Evolutionary conservation across 2,888 invertebrate genomes (phyloP).

Genomic region (Meghimatium bilineatum): DNA sequence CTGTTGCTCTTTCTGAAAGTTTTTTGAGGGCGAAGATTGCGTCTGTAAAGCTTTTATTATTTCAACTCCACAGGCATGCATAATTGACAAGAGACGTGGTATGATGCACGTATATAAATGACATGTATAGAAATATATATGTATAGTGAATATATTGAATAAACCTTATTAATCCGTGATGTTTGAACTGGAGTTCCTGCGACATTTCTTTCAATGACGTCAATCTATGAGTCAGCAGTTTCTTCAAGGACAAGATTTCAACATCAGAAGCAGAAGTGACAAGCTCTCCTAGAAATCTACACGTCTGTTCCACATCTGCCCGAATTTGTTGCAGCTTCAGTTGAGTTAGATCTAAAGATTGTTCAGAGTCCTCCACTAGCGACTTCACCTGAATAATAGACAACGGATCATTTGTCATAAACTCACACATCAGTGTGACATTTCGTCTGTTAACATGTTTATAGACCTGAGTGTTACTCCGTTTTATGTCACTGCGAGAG

Average conservation of each 20-base stretch:
- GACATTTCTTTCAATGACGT: conserved; percentile 34
- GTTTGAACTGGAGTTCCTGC: conserved; percentile 1
- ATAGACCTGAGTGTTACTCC: no score
- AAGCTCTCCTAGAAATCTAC: conserved; percentile 49
- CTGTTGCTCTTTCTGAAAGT: no score
- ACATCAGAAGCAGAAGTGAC: conserved; percentile 46
- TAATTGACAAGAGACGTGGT: no score
- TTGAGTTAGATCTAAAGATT: conserved; percentile 35
- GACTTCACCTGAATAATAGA: conserved; percentile 26
- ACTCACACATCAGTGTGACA: no score
- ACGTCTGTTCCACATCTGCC: conserved; percentile 51
- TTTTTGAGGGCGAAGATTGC: no score
- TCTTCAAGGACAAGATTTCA: conserved; percentile 51
- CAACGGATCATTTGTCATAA: no score
- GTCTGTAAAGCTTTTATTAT: no score
- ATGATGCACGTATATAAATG: no score
- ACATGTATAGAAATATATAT: no score
- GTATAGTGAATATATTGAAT: neutral
- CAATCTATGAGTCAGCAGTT: conserved; percentile 45
- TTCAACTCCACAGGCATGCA: no score
- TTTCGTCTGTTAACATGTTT: no score
- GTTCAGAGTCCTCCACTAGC: conserved; percentile 42
- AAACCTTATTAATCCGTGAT: conserved; percentile 35
- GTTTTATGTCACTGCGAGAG: no score
- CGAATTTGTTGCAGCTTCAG: conserved; percentile 43